Evolutionary conservation across 1,140 invertebrate genomes (phyloP).

Genomic region (Caerostris darwini): DNA sequence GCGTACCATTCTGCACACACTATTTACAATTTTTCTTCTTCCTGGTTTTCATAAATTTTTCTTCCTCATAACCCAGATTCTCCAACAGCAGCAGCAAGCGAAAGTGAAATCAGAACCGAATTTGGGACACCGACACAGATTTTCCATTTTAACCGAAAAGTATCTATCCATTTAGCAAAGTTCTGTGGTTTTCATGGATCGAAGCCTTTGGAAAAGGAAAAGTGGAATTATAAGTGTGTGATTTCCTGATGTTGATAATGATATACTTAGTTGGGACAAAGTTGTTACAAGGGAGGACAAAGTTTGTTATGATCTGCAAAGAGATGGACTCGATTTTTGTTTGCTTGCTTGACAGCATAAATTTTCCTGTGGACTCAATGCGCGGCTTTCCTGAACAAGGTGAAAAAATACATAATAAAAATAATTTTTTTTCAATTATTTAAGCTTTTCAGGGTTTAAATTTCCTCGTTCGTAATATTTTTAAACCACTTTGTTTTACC

Average conservation of each 20-base stretch:
- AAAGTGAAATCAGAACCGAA: slow-evolving; percentile 50
- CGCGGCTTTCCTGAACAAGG: background rate
- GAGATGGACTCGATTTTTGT: too few relatives aligned
- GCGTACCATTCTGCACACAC: slow-evolving; percentile 33
- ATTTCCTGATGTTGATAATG: slow-evolving; percentile 18
- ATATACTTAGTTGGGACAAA: background rate
- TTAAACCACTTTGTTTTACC: too few relatives aligned
- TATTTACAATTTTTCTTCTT: slow-evolving; percentile 41
- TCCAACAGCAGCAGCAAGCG: background rate
- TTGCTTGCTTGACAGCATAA: background rate
- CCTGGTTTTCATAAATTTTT: slow-evolving; percentile 62
- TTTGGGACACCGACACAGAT: slow-evolving; percentile 20
- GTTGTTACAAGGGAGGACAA: background rate
- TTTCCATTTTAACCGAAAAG: slow-evolving; percentile 1
- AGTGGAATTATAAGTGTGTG: background rate
- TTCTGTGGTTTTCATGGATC: slow-evolving; percentile 33
- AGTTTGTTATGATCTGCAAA: background rate
- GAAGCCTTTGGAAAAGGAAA: slow-evolving; percentile 8
- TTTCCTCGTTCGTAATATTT: background rate
- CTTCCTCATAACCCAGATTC: slow-evolving; percentile 59
- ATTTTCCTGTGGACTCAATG: background rate
- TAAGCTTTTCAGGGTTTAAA: background rate
- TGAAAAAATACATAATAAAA: background rate
- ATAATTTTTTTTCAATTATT: background rate
- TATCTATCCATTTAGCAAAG: slow-evolving; percentile 8